phyloP scores from a whole-genome alignment of 2,797 vertebrate genomes.

The Ispidina picta region DNA sequence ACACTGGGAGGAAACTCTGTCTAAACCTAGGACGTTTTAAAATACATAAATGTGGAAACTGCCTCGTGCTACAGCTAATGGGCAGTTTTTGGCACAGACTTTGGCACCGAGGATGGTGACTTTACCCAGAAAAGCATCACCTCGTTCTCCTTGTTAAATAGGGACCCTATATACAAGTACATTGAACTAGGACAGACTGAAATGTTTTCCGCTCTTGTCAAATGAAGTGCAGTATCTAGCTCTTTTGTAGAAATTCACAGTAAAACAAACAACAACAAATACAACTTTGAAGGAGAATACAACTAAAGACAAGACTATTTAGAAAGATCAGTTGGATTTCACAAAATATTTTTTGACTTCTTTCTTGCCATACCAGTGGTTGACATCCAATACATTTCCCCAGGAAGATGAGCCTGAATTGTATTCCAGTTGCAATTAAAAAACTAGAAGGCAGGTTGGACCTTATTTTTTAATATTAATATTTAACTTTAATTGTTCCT shows the following conservation, averaged over 20 bases:
- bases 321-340: background rate
- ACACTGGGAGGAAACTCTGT: background rate
- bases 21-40: background rate
- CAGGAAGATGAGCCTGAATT: background rate
- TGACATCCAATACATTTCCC: background rate
- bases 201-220: background rate
- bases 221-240: background rate
- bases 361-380: background rate
- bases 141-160: background rate
- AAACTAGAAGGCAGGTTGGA: constrained; percentile 18
- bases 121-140: background rate
- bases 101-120: background rate
- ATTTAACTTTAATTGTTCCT: constrained; percentile 65
- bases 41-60: background rate
- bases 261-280: background rate
- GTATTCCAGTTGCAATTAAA: background rate
- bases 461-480: constrained; percentile 60
- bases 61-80: background rate
- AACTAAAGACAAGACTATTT: background rate
- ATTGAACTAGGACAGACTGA: background rate
- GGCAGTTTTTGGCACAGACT: background rate
- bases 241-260: background rate
- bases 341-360: background rate
- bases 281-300: background rate
- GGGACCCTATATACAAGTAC: background rate